A percentile compares a stretch with the other conserved stretches of the same genome.
Conservation (phyloP, 2,888 invertebrate genomes). For the Nemotelus nigrinus region DNA sequence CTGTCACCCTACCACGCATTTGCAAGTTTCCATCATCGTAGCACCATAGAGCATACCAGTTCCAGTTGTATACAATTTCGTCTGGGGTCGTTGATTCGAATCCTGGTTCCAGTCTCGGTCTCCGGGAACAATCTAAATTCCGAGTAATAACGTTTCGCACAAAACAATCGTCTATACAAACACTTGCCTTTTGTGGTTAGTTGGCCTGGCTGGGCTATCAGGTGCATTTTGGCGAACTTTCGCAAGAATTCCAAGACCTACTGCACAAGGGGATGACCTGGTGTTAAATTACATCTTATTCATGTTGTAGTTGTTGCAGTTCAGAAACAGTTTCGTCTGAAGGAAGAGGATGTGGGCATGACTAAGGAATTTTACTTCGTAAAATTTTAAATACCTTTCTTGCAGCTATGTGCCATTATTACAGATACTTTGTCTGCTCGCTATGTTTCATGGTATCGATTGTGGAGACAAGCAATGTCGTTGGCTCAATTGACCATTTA, state of each 20-base stretch:
- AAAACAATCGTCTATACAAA: slow-evolving; percentile 26
- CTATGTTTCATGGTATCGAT: not conserved
- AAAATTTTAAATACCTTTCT: slow-evolving; percentile 25
- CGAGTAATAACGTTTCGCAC: slow-evolving; percentile 25
- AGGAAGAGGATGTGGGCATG: slow-evolving; percentile 11
- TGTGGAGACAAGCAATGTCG: no score
- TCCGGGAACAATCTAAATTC: slow-evolving; percentile 12
- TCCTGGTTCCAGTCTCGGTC: not conserved
- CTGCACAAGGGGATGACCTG: not conserved
- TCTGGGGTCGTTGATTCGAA: slow-evolving; percentile 12
- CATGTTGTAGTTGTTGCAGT: not conserved
- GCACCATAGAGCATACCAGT: not conserved
- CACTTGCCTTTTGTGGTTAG: slow-evolving; percentile 29
- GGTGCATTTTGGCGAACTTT: not conserved
- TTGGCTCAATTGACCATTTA: no score
- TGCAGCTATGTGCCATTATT: slow-evolving; percentile 8
- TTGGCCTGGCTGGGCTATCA: not conserved
- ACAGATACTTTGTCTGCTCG: not conserved
- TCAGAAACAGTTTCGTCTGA: not conserved
- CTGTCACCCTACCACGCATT: slow-evolving; percentile 30
- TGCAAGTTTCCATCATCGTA: not conserved
- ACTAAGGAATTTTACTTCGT: slow-evolving; percentile 2
- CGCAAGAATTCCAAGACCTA: not conserved
- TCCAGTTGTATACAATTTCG: slow-evolving; percentile 10
- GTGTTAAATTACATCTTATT: slow-evolving; percentile 5